These are phyloP conservation scores for Diploscapter pachys DNA, from an alignment of 1,140 invertebrate genomes.

Conservation along the genomic window DNA sequence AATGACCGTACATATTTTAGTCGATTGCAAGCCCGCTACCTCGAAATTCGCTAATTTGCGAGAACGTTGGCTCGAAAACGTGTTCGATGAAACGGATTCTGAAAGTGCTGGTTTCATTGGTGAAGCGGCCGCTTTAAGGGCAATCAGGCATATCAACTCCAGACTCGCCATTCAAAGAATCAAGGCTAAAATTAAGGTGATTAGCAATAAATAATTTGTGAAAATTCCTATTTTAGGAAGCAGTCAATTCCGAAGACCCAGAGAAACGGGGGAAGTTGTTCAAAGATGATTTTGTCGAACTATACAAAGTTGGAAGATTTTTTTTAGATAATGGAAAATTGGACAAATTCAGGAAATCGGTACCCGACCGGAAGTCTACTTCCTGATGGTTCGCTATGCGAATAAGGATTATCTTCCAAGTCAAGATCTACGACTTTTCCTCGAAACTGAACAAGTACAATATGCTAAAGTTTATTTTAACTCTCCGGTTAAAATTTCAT, in stretches of 20 bases:
- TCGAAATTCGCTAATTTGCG: slow-evolving; percentile 34
- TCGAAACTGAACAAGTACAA: slow-evolving; percentile 70
- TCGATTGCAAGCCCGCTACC: slow-evolving; percentile 25
- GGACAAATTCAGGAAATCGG: slow-evolving; percentile 60
- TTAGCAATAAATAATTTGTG: slow-evolving; percentile 24
- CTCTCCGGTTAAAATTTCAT: no score
- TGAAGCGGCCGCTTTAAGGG: slow-evolving; percentile 63
- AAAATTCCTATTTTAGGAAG: slow-evolving; percentile 31
- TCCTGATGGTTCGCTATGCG: slow-evolving; percentile 68
- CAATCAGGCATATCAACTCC: slow-evolving; percentile 65
- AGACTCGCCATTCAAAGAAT: slow-evolving; percentile 63
- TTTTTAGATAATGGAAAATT: background rate
- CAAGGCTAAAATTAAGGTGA: slow-evolving; percentile 65
- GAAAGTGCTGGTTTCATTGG: slow-evolving; percentile 62
- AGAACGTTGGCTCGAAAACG: slow-evolving; percentile 49
- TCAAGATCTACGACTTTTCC: slow-evolving; percentile 68
- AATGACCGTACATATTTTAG: background rate
- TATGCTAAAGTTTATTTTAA: slow-evolving; percentile 36
- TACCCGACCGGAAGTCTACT: slow-evolving; percentile 69
- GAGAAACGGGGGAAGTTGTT: slow-evolving; percentile 64
- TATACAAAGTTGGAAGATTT: slow-evolving; percentile 63
- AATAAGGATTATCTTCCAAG: slow-evolving; percentile 68
- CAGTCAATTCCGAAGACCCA: slow-evolving; percentile 54
- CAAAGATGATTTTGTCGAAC: slow-evolving; percentile 66
- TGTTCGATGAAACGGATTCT: slow-evolving; percentile 64